Evolutionary conservation across 2,797 vertebrate species (phyloP).

Genomic region (Valencia hispanica): DNA sequence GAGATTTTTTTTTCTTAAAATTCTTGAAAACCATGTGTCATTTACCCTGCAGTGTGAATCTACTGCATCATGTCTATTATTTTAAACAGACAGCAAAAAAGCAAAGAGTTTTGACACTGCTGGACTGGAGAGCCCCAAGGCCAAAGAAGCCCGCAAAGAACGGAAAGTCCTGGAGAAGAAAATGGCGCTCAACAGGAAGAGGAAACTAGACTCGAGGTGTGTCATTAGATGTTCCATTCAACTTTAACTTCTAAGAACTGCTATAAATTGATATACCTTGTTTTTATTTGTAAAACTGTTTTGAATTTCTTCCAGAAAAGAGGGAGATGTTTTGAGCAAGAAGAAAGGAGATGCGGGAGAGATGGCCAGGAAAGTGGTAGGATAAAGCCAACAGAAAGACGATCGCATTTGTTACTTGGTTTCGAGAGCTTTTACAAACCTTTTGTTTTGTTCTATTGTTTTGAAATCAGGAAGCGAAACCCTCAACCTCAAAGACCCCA

Average conservation of each 20-base stretch:
- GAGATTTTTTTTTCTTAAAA: neutral
- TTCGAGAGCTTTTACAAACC: slow-evolving; percentile 6
- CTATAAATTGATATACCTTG: too few species aligned
- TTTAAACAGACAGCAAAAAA: slow-evolving; percentile 64
- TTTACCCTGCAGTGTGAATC: neutral
- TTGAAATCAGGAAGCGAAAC: slow-evolving; percentile 82
- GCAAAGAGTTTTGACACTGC: slow-evolving; percentile 50
- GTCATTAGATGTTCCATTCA: neutral
- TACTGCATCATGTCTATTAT: neutral
- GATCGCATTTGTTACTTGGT: neutral
- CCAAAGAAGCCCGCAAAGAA: slow-evolving; percentile 95
- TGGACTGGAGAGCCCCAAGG: slow-evolving; percentile 77
- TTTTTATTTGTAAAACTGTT: slow-evolving; percentile 7
- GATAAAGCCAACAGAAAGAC: slow-evolving; percentile 19
- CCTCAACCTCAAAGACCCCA: slow-evolving; percentile 73
- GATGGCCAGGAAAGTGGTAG: slow-evolving; percentile 83
- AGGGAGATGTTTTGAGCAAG: slow-evolving; percentile 83
- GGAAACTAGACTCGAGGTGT: slow-evolving; percentile 90
- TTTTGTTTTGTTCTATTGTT: slow-evolving; percentile 47
- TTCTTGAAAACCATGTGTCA: neutral
- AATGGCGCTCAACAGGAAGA: slow-evolving; percentile 93
- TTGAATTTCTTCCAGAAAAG: slow-evolving; percentile 76
- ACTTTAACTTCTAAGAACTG: neutral
- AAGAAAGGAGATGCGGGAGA: slow-evolving; percentile 87
- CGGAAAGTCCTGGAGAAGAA: slow-evolving; percentile 97